These are phyloP conservation scores for Elymnias hypermnestra DNA, from an alignment of 1,140 invertebrate genomes.

Conservation along the genomic window DNA sequence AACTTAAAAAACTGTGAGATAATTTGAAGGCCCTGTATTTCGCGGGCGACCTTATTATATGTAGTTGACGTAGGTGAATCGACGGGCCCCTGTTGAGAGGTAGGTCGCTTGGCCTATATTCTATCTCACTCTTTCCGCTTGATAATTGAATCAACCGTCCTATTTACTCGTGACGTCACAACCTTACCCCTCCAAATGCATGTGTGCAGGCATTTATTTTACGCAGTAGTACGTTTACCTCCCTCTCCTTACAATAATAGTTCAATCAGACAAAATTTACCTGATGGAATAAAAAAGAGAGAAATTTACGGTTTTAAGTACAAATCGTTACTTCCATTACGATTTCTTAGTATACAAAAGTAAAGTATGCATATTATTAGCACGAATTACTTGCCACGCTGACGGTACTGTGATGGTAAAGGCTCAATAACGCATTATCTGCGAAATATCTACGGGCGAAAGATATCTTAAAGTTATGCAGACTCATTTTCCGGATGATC, in stretches of 20 bases:
- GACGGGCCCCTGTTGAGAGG: background rate
- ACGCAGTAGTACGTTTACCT: background rate
- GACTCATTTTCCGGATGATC: no score
- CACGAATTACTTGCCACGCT: no score
- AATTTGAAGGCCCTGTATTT: background rate
- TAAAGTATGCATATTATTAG: no score
- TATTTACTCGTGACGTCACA: background rate
- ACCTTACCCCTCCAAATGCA: background rate
- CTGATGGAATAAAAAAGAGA: background rate
- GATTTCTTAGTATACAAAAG: no score
- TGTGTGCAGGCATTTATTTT: background rate
- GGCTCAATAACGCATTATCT: no score
- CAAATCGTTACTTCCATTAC: no score
- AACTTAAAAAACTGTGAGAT: no score
- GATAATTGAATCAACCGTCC: conserved; percentile 1
- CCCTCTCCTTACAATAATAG: background rate
- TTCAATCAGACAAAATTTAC: background rate
- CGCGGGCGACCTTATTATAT: conserved; percentile 1
- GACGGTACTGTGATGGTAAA: no score
- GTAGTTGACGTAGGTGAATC: background rate
- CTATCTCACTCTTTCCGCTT: background rate
- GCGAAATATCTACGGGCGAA: no score
- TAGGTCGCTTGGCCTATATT: conserved; percentile 4
- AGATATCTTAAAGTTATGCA: no score
- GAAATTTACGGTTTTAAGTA: no score